Base-by-base conservation (phyloP, 2,113 vertebrate species). In the Loxodonta africana region DNA sequence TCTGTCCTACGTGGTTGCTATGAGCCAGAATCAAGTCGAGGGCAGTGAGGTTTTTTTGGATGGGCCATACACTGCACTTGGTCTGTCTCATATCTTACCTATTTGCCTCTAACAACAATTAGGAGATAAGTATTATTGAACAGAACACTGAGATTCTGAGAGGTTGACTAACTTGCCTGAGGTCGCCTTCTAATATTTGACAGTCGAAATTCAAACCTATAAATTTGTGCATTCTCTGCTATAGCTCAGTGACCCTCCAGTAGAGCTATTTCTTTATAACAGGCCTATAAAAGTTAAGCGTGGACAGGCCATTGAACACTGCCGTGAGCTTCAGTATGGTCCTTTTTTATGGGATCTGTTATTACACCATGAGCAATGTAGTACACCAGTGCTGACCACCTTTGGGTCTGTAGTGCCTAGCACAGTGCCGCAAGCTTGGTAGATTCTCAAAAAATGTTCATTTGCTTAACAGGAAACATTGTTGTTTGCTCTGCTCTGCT, bases 401-500 rank as follows among this genome's bases (percentile, higher is more conserved):
- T 62, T 37, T 60, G 33, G 37, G 33, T 65, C 67, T 9, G 1
- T 8, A 37, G 14, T 53, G 63, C 63, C 60, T 81, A 7, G 25
- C 73, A 37, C 44, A 90, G 57, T 37, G 65, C 57, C 80, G 71
- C 20, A 76, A 94, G 23, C 14, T 30, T 9, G 28, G 41, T 18
- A 57, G 62, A 82, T 46, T 77, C 18, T 41, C 37, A 53, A 4
- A 67, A 53, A 46, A 28, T 25, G 33, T 46, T 41, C 65, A 41
- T 89, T 80, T 90, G n/a, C 73, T 26, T 67, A 93, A n/a, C 11
- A 95, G 25, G n/a, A 84, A 63, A 91, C 48, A 69, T 76, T 94
- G 80, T 60, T 88, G 41, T 48, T 88, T 63, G 6, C 23, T 90
- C 60, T 90, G 46, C 67, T 90, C 33, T 90, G 26, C 62, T 94